phyloP scores from a whole-genome alignment of 2,888 invertebrate species.

The Noctua fimbriata region DNA sequence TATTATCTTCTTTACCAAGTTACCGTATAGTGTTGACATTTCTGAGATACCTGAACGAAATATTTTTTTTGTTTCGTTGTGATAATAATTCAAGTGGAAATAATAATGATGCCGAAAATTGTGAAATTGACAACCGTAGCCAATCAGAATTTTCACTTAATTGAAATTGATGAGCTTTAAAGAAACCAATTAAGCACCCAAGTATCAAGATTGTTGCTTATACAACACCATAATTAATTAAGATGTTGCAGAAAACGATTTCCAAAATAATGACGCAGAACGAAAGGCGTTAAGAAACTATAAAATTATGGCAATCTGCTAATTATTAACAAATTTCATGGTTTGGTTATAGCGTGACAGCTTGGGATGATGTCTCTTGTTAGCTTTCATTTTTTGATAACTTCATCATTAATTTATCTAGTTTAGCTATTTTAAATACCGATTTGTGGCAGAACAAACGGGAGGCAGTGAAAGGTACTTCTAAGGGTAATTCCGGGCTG shows the following conservation, averaged over 20 bases:
- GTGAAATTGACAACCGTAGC: constrained; percentile 22
- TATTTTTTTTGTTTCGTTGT: neutral
- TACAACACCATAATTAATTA: constrained; percentile 51
- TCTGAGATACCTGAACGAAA: too few relatives aligned
- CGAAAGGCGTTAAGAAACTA: constrained; percentile 62
- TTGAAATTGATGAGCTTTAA: constrained; percentile 35
- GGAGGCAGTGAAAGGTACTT: neutral
- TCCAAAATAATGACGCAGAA: constrained; percentile 59
- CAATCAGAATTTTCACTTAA: constrained; percentile 34
- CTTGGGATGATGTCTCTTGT: constrained; percentile 27
- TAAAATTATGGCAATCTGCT: constrained; percentile 61
- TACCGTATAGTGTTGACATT: too few relatives aligned
- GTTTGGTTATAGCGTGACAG: constrained; percentile 46
- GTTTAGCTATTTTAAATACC: neutral
- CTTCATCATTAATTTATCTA: constrained; percentile 8
- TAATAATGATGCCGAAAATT: constrained; percentile 14
- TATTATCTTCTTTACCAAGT: neutral
- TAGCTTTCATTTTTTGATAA: constrained; percentile 32
- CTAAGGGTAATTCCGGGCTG: neutral
- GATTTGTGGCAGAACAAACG: neutral
- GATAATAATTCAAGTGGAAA: neutral
- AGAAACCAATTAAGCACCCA: constrained; percentile 56
- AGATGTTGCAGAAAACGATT: constrained; percentile 57
- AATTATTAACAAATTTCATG: constrained; percentile 58
- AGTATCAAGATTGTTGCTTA: constrained; percentile 32